Evolutionary conservation across 1,140 invertebrate genomes (phyloP).

Genomic region (Ostrea edulis): DNA sequence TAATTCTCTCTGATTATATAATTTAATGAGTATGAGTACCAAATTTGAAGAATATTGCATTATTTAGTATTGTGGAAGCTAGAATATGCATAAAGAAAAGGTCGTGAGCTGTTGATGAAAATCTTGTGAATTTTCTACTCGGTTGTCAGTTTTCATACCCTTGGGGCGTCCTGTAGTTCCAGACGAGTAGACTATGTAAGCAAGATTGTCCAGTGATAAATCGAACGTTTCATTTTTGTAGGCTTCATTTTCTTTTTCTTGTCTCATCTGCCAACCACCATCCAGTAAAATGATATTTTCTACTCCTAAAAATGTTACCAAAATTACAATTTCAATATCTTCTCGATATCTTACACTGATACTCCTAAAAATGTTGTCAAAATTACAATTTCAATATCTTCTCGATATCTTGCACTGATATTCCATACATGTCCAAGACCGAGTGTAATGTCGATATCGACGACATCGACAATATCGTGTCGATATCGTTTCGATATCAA

Average conservation of each 20-base stretch:
- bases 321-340: not conserved
- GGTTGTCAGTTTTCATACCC: slow-evolving; percentile 66
- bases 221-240: slow-evolving; percentile 43
- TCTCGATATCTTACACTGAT: not conserved
- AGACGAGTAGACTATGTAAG: slow-evolving; percentile 81
- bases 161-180: slow-evolving; percentile 83
- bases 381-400: not conserved
- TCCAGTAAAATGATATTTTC: slow-evolving; percentile 63
- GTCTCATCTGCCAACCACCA: slow-evolving; percentile 68
- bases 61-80: too few species aligned
- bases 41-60: too few species aligned
- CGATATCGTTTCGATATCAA: too few species aligned
- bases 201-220: slow-evolving; percentile 78
- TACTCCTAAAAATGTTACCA: slow-evolving; percentile 1
- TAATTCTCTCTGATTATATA: too few species aligned
- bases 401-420: not conserved
- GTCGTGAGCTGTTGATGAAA: too few species aligned
- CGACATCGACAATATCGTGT: too few species aligned
- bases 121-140: too few species aligned
- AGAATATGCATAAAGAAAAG: too few species aligned
- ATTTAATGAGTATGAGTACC: too few species aligned
- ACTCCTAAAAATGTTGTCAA: not conserved
- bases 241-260: slow-evolving; percentile 59
- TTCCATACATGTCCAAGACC: too few species aligned
- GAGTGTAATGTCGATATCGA: too few species aligned